Evolutionary conservation across 1,140 invertebrate genomes (phyloP), one percentile per base, ranked within the genome.

Genomic region (Drosophila equinoxialis): DNA sequence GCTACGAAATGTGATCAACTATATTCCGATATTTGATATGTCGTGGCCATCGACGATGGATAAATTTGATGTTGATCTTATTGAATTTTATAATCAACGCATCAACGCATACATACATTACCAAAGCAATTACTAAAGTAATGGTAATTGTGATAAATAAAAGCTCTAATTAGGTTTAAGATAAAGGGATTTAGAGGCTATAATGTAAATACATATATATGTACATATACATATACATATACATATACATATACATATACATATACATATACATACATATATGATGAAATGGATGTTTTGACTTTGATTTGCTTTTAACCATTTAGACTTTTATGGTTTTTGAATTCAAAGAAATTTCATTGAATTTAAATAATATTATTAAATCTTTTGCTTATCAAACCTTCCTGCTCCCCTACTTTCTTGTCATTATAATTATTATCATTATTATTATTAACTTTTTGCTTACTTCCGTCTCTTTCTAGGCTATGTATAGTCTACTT

Each of bases 291-390:
- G 45, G 17, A 51, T 23, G 8, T 51, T n/a, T 5, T 11, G 7
- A 51, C 45, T 51, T 51, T 51, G 45, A 51, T 51, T 51, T 23
- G 45, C 10, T 4, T 51, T 51, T 2, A 51, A 51, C 45, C 45
- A 51, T 51, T 51, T 51, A 51, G 45, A 51, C 45, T 51, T 11
- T 51, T 51, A 51, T 51, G 45, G 45, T 51, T 51, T 51, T 51
- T 23, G 3, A 11, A 11, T 10, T 51, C 45, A 51, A 51, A 51
- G 45, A 51, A 51, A 20, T 51, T 51, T 11, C 17, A 51, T 48
- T 51, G 45, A 51, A 23, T 20, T 23, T 51, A 51, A 51, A 51
- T 23, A 51, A 23, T 51, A 20, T 51, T 51, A 51, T 3, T 51
- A 11, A 48, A 51, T 11, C 6, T 60, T 39, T 60, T 33, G 3